Conservation (phyloP, 2,113 vertebrate species). For the Delphinapterus leucas region DNA sequence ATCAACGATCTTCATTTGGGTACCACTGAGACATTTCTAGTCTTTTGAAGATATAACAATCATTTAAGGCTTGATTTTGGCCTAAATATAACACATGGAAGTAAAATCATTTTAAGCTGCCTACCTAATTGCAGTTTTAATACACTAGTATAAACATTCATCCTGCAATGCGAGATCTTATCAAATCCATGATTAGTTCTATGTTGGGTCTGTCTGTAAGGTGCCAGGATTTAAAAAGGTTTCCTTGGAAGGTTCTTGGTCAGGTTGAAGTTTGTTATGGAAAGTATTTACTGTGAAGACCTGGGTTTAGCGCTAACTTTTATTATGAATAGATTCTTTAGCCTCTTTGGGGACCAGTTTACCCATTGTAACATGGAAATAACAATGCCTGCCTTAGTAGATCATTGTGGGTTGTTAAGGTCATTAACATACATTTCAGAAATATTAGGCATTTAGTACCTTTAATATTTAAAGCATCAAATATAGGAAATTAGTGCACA, state of each 20-base stretch:
- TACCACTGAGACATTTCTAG: background rate
- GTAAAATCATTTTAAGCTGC: background rate
- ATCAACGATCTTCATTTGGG: background rate
- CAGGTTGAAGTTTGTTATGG: background rate
- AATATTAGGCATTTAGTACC: background rate
- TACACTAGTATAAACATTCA: background rate
- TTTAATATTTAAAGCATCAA: background rate
- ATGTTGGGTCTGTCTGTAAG: background rate
- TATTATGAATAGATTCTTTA: background rate
- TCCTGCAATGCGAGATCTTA: slow-evolving; percentile 3
- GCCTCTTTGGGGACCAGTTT: background rate
- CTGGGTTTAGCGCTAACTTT: background rate
- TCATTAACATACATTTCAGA: background rate
- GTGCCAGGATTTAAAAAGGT: slow-evolving; percentile 30
- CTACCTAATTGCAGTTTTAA: background rate
- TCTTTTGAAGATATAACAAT: background rate
- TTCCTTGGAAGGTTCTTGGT: slow-evolving; percentile 45
- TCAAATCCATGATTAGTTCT: slow-evolving; percentile 13
- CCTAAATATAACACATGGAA: background rate
- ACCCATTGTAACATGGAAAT: background rate
- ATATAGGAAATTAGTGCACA: background rate
- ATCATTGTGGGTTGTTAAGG: background rate
- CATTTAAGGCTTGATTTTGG: background rate
- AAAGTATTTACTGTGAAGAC: background rate
- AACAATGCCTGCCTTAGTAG: background rate